Evolutionary conservation across 1,140 invertebrate species (phyloP).

Genomic region (Eupeodes corollae): DNA sequence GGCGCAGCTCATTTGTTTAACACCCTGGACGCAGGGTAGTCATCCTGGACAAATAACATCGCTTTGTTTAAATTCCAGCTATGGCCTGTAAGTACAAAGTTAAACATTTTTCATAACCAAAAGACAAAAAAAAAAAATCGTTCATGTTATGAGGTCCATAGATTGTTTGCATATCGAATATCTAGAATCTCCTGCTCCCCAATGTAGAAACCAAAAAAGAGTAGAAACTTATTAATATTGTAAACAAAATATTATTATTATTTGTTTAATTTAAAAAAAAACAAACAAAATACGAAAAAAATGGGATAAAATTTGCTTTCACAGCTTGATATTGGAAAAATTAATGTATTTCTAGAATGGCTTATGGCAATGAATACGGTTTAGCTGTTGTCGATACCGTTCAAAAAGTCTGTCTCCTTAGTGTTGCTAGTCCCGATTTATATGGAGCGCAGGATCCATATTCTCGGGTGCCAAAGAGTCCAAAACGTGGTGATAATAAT

Average conservation of each 20-base stretch:
- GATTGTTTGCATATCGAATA: neutral
- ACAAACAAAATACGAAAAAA: neutral
- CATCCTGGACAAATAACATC: slow-evolving; percentile 74
- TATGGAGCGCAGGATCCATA: slow-evolving; percentile 83
- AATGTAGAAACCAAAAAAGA: neutral
- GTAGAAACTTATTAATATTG: neutral
- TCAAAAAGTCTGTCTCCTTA: slow-evolving; percentile 80
- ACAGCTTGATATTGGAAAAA: neutral
- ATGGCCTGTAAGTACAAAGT: slow-evolving; percentile 75
- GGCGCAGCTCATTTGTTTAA: slow-evolving; percentile 86
- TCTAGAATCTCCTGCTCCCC: too few relatives aligned
- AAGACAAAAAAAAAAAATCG: slow-evolving; percentile 5
- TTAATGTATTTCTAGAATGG: slow-evolving; percentile 56
- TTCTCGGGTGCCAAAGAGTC: slow-evolving; percentile 71
- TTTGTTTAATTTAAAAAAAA: too few relatives aligned
- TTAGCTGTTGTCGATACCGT: slow-evolving; percentile 89
- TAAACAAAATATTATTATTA: too few relatives aligned
- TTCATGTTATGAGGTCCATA: slow-evolving; percentile 9
- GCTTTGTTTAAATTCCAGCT: slow-evolving; percentile 87
- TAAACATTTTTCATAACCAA: neutral
- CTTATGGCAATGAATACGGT: slow-evolving; percentile 91
- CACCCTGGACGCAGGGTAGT: slow-evolving; percentile 67
- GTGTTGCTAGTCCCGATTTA: slow-evolving; percentile 72
- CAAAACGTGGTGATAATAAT: slow-evolving; percentile 50
- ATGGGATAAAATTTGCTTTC: neutral